These are phyloP conservation scores for Trematocara caparti DNA, from an alignment of 2,797 vertebrate genomes.

Conservation along the genomic window DNA sequence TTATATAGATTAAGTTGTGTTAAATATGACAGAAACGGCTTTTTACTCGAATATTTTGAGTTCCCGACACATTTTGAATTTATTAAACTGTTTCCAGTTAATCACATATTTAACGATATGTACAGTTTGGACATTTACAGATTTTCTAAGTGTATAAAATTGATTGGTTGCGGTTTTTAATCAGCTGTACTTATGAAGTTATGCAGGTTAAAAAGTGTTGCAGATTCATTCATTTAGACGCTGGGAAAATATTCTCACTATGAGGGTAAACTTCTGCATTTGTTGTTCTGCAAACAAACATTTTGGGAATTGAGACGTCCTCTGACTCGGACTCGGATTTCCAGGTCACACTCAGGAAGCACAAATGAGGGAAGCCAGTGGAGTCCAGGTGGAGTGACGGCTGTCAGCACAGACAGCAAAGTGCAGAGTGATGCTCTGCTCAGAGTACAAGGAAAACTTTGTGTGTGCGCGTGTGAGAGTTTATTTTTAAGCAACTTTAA, in stretches of 20 bases:
- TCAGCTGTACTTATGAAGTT: background rate
- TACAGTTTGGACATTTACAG: background rate
- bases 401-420: background rate
- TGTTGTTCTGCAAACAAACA: background rate
- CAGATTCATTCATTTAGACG: accelerated
- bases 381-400: background rate
- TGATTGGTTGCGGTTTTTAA: background rate
- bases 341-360: background rate
- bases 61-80: background rate
- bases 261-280: background rate
- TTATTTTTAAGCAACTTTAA: background rate
- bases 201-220: background rate
- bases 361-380: background rate
- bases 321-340: background rate
- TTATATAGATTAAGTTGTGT: background rate
- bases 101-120: background rate
- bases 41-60: background rate
- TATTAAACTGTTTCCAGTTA: background rate
- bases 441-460: background rate
- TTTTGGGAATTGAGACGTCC: background rate
- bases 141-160: background rate
- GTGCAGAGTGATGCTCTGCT: background rate
- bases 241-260: accelerated
- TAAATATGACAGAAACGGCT: background rate
- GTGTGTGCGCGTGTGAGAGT: accelerated